Percentiles rank a stretch among this genome's conserved stretches.
Evolutionary conservation across 37 sponge, comb jelly and placozoan genomes (phyloP).

Genomic region (Amphimedon queenslandica): DNA sequence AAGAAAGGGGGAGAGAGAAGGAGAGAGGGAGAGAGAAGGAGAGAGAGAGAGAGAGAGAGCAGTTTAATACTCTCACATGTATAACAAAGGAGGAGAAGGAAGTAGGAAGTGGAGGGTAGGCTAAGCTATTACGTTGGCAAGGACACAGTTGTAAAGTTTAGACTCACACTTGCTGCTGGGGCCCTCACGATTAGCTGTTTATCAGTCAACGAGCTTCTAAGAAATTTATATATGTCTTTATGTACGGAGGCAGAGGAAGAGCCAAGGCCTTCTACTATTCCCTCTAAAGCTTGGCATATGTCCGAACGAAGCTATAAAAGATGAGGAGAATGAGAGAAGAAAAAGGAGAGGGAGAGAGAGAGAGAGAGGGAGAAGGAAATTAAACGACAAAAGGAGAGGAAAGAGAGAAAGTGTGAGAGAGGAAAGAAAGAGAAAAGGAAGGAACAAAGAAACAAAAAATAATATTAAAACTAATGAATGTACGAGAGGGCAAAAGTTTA

Average conservation of each 20-base stretch:
- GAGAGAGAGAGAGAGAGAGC: too few species aligned
- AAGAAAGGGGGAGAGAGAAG: too few species aligned
- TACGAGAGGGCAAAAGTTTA: too few species aligned
- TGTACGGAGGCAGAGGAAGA: slow-evolving; percentile 75
- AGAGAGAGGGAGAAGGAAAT: neutral
- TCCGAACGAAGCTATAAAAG: slow-evolving; percentile 59
- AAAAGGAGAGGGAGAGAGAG: neutral
- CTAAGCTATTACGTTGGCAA: too few species aligned
- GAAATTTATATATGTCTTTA: slow-evolving; percentile 86
- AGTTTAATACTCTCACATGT: too few species aligned
- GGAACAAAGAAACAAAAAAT: too few species aligned
- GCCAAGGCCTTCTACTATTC: slow-evolving; percentile 77
- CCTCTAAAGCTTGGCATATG: slow-evolving; percentile 22
- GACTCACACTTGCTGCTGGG: slow-evolving; percentile 78
- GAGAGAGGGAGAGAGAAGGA: too few species aligned
- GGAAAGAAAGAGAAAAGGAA: neutral
- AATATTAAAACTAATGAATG: too few species aligned
- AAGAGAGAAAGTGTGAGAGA: neutral
- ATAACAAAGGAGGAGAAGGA: too few species aligned
- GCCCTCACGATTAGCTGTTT: slow-evolving; percentile 63
- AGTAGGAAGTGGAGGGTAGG: too few species aligned
- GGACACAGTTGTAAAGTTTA: too few species aligned
- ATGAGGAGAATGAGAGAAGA: too few species aligned
- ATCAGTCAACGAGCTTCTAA: slow-evolving; percentile 66
- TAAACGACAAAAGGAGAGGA: neutral